Conservation (phyloP, 1,140 invertebrate species). For the Propsilocerus akamusi region DNA sequence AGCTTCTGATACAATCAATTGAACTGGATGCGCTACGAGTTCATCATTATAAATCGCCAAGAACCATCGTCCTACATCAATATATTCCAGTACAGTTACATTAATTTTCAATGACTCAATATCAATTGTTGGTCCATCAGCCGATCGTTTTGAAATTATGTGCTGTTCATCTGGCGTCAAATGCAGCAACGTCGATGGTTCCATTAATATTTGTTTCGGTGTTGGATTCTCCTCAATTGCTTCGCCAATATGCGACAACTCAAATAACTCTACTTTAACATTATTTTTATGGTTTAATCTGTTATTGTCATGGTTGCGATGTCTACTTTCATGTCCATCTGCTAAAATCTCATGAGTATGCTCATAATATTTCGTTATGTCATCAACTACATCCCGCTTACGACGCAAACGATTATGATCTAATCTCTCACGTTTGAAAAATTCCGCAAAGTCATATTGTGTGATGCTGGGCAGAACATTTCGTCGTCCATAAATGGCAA, state of each 20-base stretch:
- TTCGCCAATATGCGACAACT: background rate
- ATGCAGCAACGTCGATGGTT: background rate
- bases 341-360: background rate
- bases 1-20: constrained; percentile 61
- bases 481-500: constrained; percentile 80
- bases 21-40: constrained; percentile 59
- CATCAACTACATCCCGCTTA: constrained; percentile 14
- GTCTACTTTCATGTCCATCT: background rate
- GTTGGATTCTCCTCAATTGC: background rate
- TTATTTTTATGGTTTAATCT: background rate
- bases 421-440: constrained; percentile 62
- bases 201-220: background rate
- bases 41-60: constrained; percentile 92
- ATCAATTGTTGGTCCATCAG: constrained; percentile 24
- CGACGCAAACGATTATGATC: constrained; percentile 41
- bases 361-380: background rate
- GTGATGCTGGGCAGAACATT: constrained; percentile 87
- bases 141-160: no score
- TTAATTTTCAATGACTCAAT: constrained; percentile 55
- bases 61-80: constrained; percentile 89
- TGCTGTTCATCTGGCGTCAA: constrained; percentile 24
- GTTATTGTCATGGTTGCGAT: background rate
- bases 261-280: background rate
- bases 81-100: constrained; percentile 66
- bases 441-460: constrained; percentile 92